Conservation (phyloP, 2,113 vertebrate genomes). For the Glaucomys volans region DNA sequence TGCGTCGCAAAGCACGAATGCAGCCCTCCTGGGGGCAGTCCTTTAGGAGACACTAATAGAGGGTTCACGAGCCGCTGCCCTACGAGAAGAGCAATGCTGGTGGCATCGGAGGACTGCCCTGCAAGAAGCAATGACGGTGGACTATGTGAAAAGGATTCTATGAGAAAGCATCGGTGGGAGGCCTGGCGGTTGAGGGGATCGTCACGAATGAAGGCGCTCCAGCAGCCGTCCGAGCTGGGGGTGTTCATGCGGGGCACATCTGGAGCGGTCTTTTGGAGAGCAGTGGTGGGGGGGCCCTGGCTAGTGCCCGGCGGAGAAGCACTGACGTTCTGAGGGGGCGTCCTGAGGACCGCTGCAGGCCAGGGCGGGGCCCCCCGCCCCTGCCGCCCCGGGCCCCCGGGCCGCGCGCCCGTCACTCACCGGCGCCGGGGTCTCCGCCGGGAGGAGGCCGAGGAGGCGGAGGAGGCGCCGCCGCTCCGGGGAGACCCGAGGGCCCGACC, state of each 20-base stretch:
- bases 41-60: neutral
- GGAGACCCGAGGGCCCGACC: constrained; percentile 82
- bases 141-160: neutral
- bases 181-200: neutral
- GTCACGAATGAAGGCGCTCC: neutral
- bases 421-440: constrained; percentile 83
- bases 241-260: neutral
- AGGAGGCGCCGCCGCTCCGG: constrained; percentile 79
- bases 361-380: constrained; percentile 63
- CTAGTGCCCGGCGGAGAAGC: constrained; percentile 35
- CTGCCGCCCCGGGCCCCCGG: constrained; percentile 44
- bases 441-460: constrained; percentile 72
- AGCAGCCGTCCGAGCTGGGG: neutral
- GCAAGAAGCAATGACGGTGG: neutral
- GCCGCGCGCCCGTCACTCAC: constrained; percentile 78
- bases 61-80: neutral
- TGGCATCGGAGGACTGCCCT: neutral
- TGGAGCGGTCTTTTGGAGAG: neutral
- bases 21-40: neutral
- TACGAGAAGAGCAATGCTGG: neutral
- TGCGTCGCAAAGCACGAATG: neutral
- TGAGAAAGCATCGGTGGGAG: neutral
- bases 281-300: neutral
- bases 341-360: constrained; percentile 16
- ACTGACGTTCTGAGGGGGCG: constrained; percentile 7